phyloP scores from a whole-genome alignment of 2,797 vertebrate genomes.

The Gallinago solitaria region DNA sequence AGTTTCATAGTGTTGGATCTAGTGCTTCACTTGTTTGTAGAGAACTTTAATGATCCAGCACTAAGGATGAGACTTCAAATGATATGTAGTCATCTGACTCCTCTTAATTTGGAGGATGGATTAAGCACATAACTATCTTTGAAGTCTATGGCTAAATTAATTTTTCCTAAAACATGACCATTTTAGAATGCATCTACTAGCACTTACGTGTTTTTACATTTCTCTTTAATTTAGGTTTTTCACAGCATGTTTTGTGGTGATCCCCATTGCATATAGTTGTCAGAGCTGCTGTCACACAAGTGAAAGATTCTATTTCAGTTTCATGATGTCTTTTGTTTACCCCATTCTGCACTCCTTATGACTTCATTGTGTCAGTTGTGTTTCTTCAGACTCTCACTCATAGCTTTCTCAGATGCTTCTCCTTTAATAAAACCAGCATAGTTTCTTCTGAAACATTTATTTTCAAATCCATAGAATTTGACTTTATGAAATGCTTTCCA shows the following conservation, averaged over 20 bases:
- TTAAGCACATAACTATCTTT: not conserved
- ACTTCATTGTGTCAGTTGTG: not conserved
- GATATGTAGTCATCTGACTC: not conserved
- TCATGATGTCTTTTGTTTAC: not conserved
- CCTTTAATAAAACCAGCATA: accelerated
- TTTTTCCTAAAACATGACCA: not conserved
- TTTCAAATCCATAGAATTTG: not conserved
- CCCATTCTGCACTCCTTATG: not conserved
- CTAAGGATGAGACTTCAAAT: not conserved
- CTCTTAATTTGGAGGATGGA: not conserved
- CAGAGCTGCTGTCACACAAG: not conserved
- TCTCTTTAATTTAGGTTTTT: not conserved
- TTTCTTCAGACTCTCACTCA: not conserved
- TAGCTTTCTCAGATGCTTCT: not conserved
- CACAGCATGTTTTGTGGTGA: not conserved
- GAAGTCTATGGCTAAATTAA: not conserved
- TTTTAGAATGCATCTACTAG: not conserved
- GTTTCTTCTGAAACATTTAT: not conserved
- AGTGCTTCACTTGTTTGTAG: not conserved
- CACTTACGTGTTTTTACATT: not conserved
- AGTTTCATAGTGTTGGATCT: not conserved
- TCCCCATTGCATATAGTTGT: not conserved
- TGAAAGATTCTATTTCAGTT: not conserved
- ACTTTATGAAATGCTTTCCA: not conserved
- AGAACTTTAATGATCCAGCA: not conserved